Percentiles rank a stretch among this genome's conserved stretches.
Evolutionary conservation across 92 coral and sea anemone genomes (phyloP).

Genomic region (Metridium senile): DNA sequence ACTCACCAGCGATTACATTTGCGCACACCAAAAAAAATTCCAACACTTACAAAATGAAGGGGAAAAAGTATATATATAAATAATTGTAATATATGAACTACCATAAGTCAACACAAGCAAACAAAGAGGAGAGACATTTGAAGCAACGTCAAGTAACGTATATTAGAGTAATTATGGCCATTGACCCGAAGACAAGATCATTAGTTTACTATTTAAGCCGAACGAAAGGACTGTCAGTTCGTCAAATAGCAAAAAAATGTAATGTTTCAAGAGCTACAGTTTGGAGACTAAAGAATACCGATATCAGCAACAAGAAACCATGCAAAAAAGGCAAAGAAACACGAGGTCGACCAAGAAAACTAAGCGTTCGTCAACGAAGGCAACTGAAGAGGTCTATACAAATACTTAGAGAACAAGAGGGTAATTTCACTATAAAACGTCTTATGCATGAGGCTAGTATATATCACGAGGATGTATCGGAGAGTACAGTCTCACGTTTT

Average conservation of each 20-base stretch:
- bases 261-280: background rate
- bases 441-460: background rate
- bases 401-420: background rate
- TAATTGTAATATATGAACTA: no score
- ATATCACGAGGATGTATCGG: background rate
- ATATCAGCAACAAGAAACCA: background rate
- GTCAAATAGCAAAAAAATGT: background rate
- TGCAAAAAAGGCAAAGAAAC: background rate
- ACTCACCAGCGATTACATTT: no score
- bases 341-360: background rate
- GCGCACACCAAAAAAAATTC: no score
- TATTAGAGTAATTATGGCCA: no score
- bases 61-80: no score
- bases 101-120: no score
- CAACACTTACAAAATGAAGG: no score
- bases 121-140: no score
- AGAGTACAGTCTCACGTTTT: background rate
- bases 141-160: no score
- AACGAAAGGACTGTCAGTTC: background rate
- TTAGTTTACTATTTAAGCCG: background rate
- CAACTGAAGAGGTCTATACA: background rate
- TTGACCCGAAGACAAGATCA: background rate
- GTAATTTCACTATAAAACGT: background rate
- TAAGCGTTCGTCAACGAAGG: background rate
- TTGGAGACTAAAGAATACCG: background rate